Conservation (phyloP, 2,888 invertebrate species). For the Laspeyria flexula region DNA sequence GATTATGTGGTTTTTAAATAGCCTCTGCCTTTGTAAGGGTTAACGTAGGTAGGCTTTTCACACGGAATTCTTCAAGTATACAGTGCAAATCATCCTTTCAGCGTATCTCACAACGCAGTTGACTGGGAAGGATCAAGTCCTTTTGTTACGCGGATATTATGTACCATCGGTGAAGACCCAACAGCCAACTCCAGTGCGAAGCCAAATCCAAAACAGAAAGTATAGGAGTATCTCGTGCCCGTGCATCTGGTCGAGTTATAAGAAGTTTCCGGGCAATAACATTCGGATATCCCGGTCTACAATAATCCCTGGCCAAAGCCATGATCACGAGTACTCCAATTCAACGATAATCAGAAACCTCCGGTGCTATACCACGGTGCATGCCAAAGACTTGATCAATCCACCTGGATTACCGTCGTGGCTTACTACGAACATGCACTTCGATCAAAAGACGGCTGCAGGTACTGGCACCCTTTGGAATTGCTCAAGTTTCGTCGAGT, state of each 20-base stretch:
- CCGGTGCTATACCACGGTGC: too few species aligned
- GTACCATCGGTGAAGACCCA: neutral
- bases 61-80: too few species aligned
- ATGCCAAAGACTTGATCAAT: too few species aligned
- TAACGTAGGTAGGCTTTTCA: too few species aligned
- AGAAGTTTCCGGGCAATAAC: neutral
- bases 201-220: neutral
- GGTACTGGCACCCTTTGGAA: constrained; percentile 17
- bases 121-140: constrained; percentile 1
- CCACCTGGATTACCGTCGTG: too few species aligned
- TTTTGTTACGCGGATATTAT: neutral
- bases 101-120: neutral
- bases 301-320: neutral
- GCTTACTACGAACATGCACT: too few species aligned
- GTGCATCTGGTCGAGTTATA: neutral
- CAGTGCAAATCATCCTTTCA: neutral
- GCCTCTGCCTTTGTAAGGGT: too few species aligned
- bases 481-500: neutral
- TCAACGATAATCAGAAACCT: neutral
- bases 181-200: neutral
- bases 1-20: too few species aligned
- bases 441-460: too few species aligned
- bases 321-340: too few species aligned
- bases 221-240: neutral
- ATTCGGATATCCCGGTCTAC: neutral